A percentile compares a stretch with the other conserved stretches of the same genome.
Evolutionary conservation across 2,797 vertebrate genomes (phyloP).

Genomic region (Acomys russatus): DNA sequence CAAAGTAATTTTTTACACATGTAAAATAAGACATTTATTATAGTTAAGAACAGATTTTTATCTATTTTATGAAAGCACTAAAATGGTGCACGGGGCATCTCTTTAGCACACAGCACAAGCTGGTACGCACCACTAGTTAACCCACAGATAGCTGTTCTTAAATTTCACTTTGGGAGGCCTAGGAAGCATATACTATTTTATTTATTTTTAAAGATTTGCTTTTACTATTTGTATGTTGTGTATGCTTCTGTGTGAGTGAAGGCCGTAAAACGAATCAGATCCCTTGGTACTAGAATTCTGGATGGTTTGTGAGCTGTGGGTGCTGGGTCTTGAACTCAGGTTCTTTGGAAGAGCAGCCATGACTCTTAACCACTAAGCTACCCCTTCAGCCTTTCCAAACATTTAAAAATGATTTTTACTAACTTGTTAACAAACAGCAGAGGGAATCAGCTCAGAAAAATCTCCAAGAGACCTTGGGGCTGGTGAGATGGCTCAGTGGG

Average conservation of each 20-base stretch:
- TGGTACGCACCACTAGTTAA: background rate
- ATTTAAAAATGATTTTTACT: conserved; percentile 36
- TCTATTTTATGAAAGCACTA: background rate
- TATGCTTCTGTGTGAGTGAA: background rate
- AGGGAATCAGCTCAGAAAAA: conserved; percentile 31
- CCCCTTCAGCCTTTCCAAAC: background rate
- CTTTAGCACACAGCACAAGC: background rate
- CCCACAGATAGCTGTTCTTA: background rate
- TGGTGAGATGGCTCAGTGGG: background rate
- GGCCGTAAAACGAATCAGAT: background rate
- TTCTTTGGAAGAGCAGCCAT: background rate
- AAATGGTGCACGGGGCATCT: background rate
- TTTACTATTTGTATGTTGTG: background rate
- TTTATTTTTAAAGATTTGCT: background rate
- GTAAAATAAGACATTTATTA: conserved; percentile 1
- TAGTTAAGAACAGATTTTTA: conserved; percentile 2
- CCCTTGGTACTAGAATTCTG: background rate
- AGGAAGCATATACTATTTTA: background rate
- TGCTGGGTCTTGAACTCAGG: background rate
- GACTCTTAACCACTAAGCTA: background rate
- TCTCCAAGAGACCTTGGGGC: background rate
- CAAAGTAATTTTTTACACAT: conserved; percentile 15
- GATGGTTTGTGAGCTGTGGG: background rate
- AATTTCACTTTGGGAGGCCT: conserved; percentile 19
- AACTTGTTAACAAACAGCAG: background rate